phyloP scores from a whole-genome alignment of 2,113 vertebrate genomes.

The Sinocyclocheilus maitianheensis region DNA sequence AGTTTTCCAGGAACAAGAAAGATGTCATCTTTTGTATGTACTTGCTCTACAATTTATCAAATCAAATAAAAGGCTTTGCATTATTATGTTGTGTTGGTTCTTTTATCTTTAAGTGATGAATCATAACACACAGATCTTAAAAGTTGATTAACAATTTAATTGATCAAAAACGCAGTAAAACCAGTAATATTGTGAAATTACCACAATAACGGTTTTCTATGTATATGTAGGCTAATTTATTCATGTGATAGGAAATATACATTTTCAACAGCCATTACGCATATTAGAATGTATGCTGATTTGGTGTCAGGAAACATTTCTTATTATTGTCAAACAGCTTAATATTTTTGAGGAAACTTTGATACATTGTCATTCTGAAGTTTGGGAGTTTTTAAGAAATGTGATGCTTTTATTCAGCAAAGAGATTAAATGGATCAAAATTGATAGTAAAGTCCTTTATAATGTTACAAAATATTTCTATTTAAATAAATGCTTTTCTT shows the following conservation, averaged over 20 bases:
- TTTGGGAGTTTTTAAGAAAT: background rate
- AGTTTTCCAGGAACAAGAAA: background rate
- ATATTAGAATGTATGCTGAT: no score
- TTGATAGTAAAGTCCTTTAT: no score
- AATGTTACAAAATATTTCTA: no score
- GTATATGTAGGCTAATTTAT: no score
- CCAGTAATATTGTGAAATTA: no score
- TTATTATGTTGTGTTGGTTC: background rate
- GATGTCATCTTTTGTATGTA: slow-evolving; percentile 3
- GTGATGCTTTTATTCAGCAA: background rate
- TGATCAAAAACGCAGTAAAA: no score
- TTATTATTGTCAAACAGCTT: no score
- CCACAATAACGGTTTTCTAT: no score
- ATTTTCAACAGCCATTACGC: no score
- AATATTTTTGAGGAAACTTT: background rate
- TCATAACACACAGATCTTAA: background rate
- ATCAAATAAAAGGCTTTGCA: slow-evolving; percentile 28
- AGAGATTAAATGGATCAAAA: background rate
- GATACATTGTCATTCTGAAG: background rate
- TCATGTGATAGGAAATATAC: no score
- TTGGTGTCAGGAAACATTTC: no score
- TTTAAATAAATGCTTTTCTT: background rate
- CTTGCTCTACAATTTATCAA: slow-evolving; percentile 21
- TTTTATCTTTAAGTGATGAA: background rate
- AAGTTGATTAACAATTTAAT: no score